Conservation (phyloP, 2,113 vertebrate species). For the Pachycephala philippinensis region DNA sequence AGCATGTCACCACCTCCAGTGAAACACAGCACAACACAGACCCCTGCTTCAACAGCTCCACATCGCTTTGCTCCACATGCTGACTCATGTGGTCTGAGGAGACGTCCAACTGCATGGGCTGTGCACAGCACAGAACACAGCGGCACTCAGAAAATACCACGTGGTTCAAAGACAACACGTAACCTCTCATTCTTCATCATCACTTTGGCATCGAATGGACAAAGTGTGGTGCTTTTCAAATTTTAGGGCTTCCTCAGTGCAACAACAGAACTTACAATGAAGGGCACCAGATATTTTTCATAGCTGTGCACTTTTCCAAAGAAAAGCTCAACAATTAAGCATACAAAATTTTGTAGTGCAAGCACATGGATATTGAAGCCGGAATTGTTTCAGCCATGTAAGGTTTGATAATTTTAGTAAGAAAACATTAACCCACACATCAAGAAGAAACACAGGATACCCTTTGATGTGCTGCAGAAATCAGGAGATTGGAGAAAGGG, state of each 20-base stretch:
- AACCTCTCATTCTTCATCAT: neutral
- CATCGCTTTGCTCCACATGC: accelerated
- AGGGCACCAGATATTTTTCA: neutral
- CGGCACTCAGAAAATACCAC: accelerated
- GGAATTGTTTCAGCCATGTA: neutral
- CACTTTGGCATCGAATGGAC: accelerated
- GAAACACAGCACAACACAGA: too few relatives aligned
- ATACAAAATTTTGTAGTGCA: neutral
- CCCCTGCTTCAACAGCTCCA: neutral
- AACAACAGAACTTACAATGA: accelerated
- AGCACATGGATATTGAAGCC: neutral
- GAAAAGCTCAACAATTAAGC: neutral
- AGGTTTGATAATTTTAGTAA: neutral
- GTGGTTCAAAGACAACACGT: neutral
- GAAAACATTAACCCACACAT: neutral
- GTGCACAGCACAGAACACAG: accelerated
- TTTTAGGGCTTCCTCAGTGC: neutral
- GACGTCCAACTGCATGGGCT: accelerated
- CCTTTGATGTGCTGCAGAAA: neutral
- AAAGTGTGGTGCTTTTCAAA: neutral
- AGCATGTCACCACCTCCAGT: accelerated
- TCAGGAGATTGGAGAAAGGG: neutral
- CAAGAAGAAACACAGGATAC: neutral
- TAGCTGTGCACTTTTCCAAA: neutral
- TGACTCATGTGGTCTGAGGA: neutral